A percentile compares a stretch with the other conserved stretches of the same genome.
Evolutionary conservation across 1,140 invertebrate genomes (phyloP).

Genomic region (Triops longicaudatus): DNA sequence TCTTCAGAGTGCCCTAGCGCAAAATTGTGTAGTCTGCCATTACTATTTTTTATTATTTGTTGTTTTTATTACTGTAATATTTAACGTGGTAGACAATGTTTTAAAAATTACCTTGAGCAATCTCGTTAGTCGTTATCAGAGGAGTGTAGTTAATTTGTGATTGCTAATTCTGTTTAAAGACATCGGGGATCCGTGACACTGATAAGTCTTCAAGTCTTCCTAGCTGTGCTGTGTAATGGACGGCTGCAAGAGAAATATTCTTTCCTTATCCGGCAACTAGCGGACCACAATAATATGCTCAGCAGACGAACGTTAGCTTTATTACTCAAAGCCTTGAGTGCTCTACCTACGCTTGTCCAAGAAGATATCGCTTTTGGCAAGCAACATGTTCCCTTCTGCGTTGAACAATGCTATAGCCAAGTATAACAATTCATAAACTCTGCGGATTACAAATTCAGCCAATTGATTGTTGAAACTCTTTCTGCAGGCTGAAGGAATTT

Average conservation of each 20-base stretch:
- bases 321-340: slow-evolving; percentile 46
- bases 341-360: slow-evolving; percentile 49
- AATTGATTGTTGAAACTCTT: slow-evolving; percentile 23
- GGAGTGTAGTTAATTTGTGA: no score
- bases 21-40: no score
- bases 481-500: slow-evolving; percentile 42
- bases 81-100: no score
- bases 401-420: slow-evolving; percentile 52
- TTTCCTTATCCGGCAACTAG: slow-evolving; percentile 52
- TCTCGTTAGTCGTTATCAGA: no score
- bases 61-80: no score
- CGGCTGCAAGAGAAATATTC: slow-evolving; percentile 53
- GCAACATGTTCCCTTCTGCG: slow-evolving; percentile 45
- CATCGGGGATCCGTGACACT: slow-evolving; percentile 44
- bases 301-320: slow-evolving; percentile 47
- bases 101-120: no score
- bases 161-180: slow-evolving; percentile 38
- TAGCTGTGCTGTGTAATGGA: slow-evolving; percentile 50
- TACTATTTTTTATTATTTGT: no score
- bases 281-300: slow-evolving; percentile 57
- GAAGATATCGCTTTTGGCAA: slow-evolving; percentile 47
- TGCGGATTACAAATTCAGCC: neutral
- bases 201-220: slow-evolving; percentile 49
- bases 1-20: no score
- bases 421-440: slow-evolving; percentile 38